Conservation (phyloP, 2,797 vertebrate species). For the Channa striata region DNA sequence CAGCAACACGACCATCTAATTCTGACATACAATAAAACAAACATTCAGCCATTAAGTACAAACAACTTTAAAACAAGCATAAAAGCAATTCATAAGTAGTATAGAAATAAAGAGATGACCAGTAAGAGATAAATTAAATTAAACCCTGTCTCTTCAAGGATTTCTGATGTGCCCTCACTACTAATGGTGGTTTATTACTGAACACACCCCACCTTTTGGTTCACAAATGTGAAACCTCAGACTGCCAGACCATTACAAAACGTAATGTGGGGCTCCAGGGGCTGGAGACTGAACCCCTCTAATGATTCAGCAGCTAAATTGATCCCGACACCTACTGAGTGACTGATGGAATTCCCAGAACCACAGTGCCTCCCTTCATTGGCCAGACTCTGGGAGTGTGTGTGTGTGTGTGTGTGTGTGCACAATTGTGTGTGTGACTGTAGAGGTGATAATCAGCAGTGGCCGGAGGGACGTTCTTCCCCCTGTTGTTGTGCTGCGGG, state of each 20-base stretch:
- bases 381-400: conserved; percentile 49
- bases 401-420: conserved; percentile 49
- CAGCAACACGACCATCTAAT: too few relatives aligned
- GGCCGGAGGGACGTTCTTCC: conserved; percentile 67
- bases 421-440: conserved; percentile 31
- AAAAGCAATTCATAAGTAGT: too few relatives aligned
- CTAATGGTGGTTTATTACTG: conserved; percentile 60
- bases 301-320: conserved; percentile 82
- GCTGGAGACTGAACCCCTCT: conserved; percentile 45
- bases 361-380: conserved; percentile 53
- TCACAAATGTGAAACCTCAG: conserved; percentile 65
- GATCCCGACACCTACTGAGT: conserved; percentile 79
- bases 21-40: too few relatives aligned
- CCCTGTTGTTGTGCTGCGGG: conserved; percentile 70
- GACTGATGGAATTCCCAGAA: conserved; percentile 83
- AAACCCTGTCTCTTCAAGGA: background rate
- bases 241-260: conserved; percentile 64
- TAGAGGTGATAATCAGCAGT: conserved; percentile 79
- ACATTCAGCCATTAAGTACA: conserved; percentile 14
- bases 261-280: conserved; percentile 60
- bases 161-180: conserved; percentile 35
- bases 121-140: background rate
- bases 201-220: conserved; percentile 63
- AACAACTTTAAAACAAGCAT: background rate
- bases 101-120: too few relatives aligned